Percentiles rank a stretch among this genome's conserved stretches.
Conservation (phyloP, 2,888 invertebrate genomes). For the Geophilus truncorum region DNA sequence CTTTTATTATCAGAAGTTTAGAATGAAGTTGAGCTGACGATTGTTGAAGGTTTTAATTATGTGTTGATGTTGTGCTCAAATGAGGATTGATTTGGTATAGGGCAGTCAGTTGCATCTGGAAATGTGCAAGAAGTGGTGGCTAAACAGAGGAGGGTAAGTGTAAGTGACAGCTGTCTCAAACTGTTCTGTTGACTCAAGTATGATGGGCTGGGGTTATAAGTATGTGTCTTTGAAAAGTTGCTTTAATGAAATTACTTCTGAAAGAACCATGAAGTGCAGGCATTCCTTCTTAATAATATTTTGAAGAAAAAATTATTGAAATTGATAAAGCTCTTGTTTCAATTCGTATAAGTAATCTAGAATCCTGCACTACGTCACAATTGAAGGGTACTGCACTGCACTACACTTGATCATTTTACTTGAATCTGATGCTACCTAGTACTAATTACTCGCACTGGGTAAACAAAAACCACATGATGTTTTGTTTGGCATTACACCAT, state of each 20-base stretch:
- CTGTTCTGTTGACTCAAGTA: slow-evolving; percentile 4
- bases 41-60: slow-evolving; percentile 11
- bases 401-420: no score
- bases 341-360: no score
- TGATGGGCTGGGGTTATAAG: slow-evolving; percentile 9
- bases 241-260: background rate
- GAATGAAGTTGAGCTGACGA: background rate
- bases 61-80: slow-evolving; percentile 9
- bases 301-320: background rate
- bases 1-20: no score
- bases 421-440: no score
- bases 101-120: slow-evolving; percentile 13
- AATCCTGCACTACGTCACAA: no score
- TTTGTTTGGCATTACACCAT: background rate
- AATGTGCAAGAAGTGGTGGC: slow-evolving; percentile 18
- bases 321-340: background rate
- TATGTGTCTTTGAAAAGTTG: slow-evolving; percentile 6
- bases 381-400: no score
- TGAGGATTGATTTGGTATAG: background rate
- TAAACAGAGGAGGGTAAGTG: slow-evolving; percentile 4
- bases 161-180: slow-evolving; percentile 24
- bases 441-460: background rate
- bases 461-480: background rate
- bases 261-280: background rate
- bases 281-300: background rate